Base-by-base conservation (phyloP, 2,797 vertebrate genomes). In the Mormyrus hasselquistii region DNA sequence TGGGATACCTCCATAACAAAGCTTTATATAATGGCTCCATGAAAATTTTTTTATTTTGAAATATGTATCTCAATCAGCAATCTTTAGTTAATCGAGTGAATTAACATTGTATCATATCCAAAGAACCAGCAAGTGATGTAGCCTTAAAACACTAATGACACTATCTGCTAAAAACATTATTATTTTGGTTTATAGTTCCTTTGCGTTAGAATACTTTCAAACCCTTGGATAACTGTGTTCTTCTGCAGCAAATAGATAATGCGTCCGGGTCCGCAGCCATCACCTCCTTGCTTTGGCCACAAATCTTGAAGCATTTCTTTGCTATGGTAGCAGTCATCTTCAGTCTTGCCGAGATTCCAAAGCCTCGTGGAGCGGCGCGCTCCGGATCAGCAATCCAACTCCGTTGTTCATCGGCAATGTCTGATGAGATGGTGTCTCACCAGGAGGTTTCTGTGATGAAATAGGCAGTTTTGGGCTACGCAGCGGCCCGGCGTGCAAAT, bases 391-490 rank as follows among this genome's bases (percentile, higher is more conserved):
- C 92, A 93, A 92, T 92, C 87, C 44, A 92, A 92, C 93, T 93
- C 94, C 95, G 95, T 93, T 94, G 94, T 95, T 96, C 92, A 91
- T 95, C 94, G 94, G 93, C 93, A 92, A 92, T 92, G 92, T 92
- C 92, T 93, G 94, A 94, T 94, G 92, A 94, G 94, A 96, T 95
- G 93, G 91, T 95, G 95, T 95, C 95, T 82, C 90, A 88, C 90
- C 88, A 86, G 93, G 94, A 95, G 94, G 94, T 94, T 94, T 95
- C 93, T 94, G 93, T 90, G 90, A 90, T n/a, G 90, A 91, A 89
- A 92, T 90, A 87, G 92, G 91, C 90, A 92, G 94, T 96, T 95
- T 95, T 95, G 92, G 94, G 95, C 96, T 95, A 96, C 95, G 95
- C 93, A 94, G 91, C 93, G 93, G 94, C 93, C 93, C 90, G 12